phyloP scores from a whole-genome alignment of 2,797 vertebrate genomes.

The Pteropus rufus region DNA sequence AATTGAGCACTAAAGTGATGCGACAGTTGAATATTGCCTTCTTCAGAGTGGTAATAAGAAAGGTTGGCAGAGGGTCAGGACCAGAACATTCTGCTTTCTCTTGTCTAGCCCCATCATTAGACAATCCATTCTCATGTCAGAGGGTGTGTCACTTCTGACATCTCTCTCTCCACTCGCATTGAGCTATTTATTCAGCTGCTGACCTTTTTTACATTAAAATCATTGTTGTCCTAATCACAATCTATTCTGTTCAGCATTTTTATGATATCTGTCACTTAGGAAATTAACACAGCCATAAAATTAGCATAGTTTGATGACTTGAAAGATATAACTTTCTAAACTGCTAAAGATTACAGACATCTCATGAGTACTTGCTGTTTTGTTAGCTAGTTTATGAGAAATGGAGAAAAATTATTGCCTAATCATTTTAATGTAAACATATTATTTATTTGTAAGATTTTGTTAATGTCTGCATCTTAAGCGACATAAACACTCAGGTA shows the following conservation, averaged over 20 bases:
- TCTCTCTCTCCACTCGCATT: neutral
- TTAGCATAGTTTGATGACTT: conserved; percentile 59
- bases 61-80: neutral
- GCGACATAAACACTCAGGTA: neutral
- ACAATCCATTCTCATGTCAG: neutral
- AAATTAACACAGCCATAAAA: conserved; percentile 62
- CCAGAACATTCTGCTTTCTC: neutral
- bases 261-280: conserved; percentile 45
- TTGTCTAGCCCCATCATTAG: neutral
- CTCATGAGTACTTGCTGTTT: neutral
- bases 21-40: neutral
- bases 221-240: conserved; percentile 49
- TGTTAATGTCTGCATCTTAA: neutral
- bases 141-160: neutral
- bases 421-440: neutral
- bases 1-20: neutral
- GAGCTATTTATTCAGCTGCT: neutral
- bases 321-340: conserved; percentile 38
- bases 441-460: neutral
- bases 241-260: conserved; percentile 47
- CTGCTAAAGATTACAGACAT: neutral
- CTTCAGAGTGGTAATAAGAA: neutral
- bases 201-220: conserved; percentile 47
- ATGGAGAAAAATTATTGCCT: neutral
- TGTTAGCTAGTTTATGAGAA: neutral